Evolutionary conservation across 1,140 invertebrate genomes (phyloP).

Genomic region (Aphis craccivora): DNA sequence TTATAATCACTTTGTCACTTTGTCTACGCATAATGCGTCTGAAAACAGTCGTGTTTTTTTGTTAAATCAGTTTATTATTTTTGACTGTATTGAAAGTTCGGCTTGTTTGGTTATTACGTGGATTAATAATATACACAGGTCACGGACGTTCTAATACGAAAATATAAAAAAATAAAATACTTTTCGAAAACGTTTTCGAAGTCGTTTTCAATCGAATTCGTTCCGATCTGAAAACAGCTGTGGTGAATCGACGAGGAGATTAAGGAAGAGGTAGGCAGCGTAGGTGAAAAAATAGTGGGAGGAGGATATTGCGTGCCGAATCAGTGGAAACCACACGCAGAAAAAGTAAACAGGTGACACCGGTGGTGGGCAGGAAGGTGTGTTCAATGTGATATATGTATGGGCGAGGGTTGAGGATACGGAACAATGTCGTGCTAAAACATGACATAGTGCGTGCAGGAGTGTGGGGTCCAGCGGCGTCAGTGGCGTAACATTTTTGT

Average conservation of each 20-base stretch:
- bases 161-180: neutral
- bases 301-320: neutral
- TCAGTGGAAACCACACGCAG: neutral
- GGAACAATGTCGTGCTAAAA: neutral
- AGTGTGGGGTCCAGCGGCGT: neutral
- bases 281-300: neutral
- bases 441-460: neutral
- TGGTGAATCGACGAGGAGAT: neutral
- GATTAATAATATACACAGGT: neutral
- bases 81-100: neutral
- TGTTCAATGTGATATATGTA: neutral
- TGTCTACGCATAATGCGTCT: neutral
- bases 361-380: neutral
- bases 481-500: constrained; percentile 24
- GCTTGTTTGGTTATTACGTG: neutral
- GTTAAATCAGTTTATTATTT: neutral
- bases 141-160: neutral
- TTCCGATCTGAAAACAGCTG: neutral
- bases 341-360: neutral
- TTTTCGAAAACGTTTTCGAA: neutral
- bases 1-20: neutral
- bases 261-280: neutral
- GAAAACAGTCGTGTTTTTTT: neutral
- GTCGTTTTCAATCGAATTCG: neutral
- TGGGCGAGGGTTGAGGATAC: neutral